A percentile compares a stretch with the other conserved stretches of the same genome.
Conservation (phyloP, 2,113 vertebrate genomes). For the Rhea pennata region DNA sequence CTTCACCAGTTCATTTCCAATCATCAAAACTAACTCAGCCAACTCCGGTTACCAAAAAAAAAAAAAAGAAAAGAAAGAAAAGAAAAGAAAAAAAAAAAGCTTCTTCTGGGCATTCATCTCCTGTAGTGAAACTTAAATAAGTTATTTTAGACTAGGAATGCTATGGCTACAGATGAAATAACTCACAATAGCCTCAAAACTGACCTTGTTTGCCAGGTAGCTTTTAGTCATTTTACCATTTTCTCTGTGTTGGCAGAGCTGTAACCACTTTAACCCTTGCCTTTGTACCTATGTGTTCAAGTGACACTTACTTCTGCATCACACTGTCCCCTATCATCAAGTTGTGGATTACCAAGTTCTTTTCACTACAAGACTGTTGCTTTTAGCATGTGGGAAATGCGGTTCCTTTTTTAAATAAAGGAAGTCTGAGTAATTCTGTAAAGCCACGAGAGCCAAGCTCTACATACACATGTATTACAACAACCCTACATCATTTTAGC, state of each 20-base stretch:
- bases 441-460: neutral
- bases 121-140: neutral
- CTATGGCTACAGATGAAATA: neutral
- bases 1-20: neutral
- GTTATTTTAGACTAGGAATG: neutral
- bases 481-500: neutral
- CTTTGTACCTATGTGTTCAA: neutral
- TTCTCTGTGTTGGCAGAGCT: neutral
- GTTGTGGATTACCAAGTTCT: neutral
- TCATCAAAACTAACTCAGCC: neutral
- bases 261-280: neutral
- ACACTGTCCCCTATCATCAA: neutral
- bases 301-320: neutral
- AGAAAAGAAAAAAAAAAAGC: neutral
- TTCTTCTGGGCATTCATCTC: neutral
- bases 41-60: neutral
- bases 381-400: constrained; percentile 22
- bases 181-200: neutral
- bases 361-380: neutral
- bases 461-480: neutral
- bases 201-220: neutral
- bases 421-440: constrained; percentile 54
- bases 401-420: constrained; percentile 22
- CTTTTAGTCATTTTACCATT: neutral
- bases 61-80: neutral